Conservation (phyloP, 2,888 invertebrate genomes). For the Dysmachus trigonus region DNA sequence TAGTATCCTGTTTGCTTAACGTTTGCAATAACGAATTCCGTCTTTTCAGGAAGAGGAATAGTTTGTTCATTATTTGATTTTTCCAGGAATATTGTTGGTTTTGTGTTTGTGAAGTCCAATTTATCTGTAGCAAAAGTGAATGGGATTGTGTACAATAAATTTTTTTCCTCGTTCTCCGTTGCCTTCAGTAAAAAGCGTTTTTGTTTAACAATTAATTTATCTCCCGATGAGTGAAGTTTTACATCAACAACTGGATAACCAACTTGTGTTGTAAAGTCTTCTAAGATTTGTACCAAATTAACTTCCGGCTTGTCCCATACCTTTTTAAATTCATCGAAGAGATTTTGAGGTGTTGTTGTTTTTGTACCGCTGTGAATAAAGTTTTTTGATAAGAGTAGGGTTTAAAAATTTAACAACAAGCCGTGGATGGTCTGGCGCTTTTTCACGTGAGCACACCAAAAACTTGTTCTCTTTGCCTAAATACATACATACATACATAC, state of each 20-base stretch:
- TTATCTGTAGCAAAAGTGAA: slow-evolving; percentile 59
- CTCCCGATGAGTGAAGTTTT: slow-evolving; percentile 38
- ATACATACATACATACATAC: not conserved
- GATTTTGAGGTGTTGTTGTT: slow-evolving; percentile 65
- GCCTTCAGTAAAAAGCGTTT: slow-evolving; percentile 54
- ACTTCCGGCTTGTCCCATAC: slow-evolving; percentile 58
- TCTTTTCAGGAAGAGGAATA: slow-evolving; percentile 19
- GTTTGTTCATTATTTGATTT: not conserved
- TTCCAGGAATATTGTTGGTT: slow-evolving; percentile 45
- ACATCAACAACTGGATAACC: slow-evolving; percentile 74
- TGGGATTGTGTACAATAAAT: slow-evolving; percentile 59
- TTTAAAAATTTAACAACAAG: not conserved
- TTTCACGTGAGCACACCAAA: not conserved
- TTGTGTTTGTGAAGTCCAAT: slow-evolving; percentile 57
- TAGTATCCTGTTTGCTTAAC: slow-evolving; percentile 65
- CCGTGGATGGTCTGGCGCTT: not conserved
- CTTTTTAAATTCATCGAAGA: slow-evolving; percentile 66
- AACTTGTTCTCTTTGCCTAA: not conserved
- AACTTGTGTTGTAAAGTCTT: slow-evolving; percentile 73
- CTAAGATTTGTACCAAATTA: slow-evolving; percentile 57
- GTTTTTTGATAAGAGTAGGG: not conserved
- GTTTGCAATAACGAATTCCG: slow-evolving; percentile 62
- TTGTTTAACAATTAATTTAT: slow-evolving; percentile 52
- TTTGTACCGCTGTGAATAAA: slow-evolving; percentile 52
- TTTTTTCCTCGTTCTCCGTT: slow-evolving; percentile 51